phyloP scores from a whole-genome alignment of 2,113 vertebrate species.

The Hoplias malabaricus region DNA sequence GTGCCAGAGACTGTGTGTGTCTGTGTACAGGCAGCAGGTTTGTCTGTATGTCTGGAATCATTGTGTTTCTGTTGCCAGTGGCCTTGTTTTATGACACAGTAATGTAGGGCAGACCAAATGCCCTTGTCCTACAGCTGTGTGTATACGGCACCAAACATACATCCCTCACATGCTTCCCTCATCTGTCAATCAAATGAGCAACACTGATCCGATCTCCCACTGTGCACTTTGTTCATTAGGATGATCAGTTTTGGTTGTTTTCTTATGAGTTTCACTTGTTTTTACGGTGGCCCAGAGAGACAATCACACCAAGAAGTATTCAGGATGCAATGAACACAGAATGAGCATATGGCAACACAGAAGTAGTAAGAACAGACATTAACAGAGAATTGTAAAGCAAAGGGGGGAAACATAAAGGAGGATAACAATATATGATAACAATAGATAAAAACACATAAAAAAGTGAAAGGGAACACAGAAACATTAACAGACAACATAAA shows the following conservation, averaged over 20 bases:
- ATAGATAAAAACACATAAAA: no score
- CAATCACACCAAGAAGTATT: no score
- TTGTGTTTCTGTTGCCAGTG: slow-evolving; percentile 1
- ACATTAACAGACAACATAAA: no score
- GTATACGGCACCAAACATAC: background rate
- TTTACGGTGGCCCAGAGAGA: no score
- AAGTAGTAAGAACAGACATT: no score
- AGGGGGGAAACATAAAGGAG: no score
- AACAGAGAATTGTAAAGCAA: no score
- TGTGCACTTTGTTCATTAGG: background rate
- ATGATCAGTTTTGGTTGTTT: background rate
- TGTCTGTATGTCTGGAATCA: slow-evolving; percentile 13
- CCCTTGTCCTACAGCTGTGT: slow-evolving; percentile 9
- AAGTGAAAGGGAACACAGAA: no score
- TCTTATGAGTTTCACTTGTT: background rate
- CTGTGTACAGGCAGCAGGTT: background rate
- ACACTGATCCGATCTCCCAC: background rate
- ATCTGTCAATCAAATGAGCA: background rate
- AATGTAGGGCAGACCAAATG: slow-evolving; percentile 17
- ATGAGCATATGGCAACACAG: no score
- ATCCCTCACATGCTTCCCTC: background rate
- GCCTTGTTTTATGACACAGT: background rate
- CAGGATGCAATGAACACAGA: no score
- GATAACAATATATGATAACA: no score
- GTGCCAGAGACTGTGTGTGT: background rate